Base-by-base conservation (phyloP, 2,888 invertebrate species). In the Protonemura montana region DNA sequence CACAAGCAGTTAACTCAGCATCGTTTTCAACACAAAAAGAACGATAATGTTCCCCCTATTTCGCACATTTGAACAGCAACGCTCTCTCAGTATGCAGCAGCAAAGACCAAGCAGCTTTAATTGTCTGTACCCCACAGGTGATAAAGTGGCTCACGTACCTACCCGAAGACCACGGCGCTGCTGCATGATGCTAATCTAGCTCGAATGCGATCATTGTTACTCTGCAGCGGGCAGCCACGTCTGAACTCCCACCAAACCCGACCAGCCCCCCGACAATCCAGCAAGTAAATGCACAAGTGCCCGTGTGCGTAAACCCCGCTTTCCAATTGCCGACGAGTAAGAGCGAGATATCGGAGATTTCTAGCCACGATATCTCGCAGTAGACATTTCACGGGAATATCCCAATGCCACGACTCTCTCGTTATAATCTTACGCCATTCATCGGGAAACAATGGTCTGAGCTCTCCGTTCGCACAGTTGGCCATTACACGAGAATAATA, bases 191-290 rank as follows among this genome's bases (percentile, higher is more conserved):
- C 81, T 81, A 81, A 28, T 81, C 81, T 81, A 30, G 30, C 81
- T 81, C 29, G 80, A 80, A 27, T 80, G 81, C 28, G 29, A 81
- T 81, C 81, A 78, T 78, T 78, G 81, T 81, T 29, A 30, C 81
- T 6, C 21, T 59, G 59, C n/a, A n/a, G n/a, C n/a, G n/a, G n/a
- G n/a, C n/a, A n/a, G n/a, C 59, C 59, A 10, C 59, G 59, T 59
- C 59, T 59, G 13, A 21, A 59, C 21, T 30, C 81, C 30, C 30
- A 28, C 3, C n/a, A 29, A 29, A 29, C 30, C 2, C 30, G n/a
- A 29, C 30, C 81, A 3, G 2, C 28, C 16, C 80, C 16, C 80
- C 80, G 30, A n/a, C 81, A 30, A 16, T 3, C 10, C 10, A 35
- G 35, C 26, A 27, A 76, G 80, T 81, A 59, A 59, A 59, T 59